A percentile compares a stretch with the other conserved stretches of the same genome.
phyloP scores from a whole-genome alignment of 1,140 invertebrate species.

The Bombyx mandarina region DNA sequence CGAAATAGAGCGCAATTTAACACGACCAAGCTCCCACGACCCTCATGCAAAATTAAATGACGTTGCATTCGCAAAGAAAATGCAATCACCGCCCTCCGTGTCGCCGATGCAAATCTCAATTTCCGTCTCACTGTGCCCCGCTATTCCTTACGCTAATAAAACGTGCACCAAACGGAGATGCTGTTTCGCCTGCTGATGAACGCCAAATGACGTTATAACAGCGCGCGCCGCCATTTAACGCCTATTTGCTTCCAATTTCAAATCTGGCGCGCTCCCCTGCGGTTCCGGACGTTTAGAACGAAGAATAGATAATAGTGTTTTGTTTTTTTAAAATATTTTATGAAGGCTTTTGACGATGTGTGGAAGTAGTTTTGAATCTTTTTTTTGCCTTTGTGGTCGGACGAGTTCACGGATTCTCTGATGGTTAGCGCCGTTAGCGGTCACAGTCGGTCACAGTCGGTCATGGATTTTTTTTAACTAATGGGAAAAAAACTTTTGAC shows the following conservation, averaged over 20 bases:
- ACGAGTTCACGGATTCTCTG: too few relatives aligned
- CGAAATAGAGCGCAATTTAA: slow-evolving; percentile 36
- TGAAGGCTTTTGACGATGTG: not conserved
- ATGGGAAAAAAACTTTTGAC: too few relatives aligned
- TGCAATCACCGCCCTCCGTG: slow-evolving; percentile 60
- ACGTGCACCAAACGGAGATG: slow-evolving; percentile 64
- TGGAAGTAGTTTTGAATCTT: too few relatives aligned
- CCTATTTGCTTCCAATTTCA: slow-evolving; percentile 71
- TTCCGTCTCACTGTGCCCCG: slow-evolving; percentile 60
- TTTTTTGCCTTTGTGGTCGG: too few relatives aligned
- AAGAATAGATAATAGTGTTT: slow-evolving; percentile 59
- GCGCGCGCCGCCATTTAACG: slow-evolving; percentile 69
- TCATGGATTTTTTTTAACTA: too few relatives aligned
- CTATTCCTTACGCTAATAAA: slow-evolving; percentile 71
- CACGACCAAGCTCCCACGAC: slow-evolving; percentile 34
- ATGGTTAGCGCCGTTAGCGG: too few relatives aligned
- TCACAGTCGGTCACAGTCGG: too few relatives aligned
- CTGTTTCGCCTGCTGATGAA: slow-evolving; percentile 66
- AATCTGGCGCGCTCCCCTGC: slow-evolving; percentile 59
- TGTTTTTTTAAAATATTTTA: slow-evolving; percentile 26
- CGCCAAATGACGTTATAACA: slow-evolving; percentile 69
- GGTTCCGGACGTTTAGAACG: slow-evolving; percentile 47
- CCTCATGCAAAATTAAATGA: slow-evolving; percentile 59
- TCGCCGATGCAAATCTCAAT: slow-evolving; percentile 63
- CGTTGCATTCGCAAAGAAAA: slow-evolving; percentile 64